A percentile compares a stretch with the other conserved stretches of the same genome.
Evolutionary conservation across 2,888 invertebrate genomes (phyloP).

Genomic region (Lithophane leautieri): DNA sequence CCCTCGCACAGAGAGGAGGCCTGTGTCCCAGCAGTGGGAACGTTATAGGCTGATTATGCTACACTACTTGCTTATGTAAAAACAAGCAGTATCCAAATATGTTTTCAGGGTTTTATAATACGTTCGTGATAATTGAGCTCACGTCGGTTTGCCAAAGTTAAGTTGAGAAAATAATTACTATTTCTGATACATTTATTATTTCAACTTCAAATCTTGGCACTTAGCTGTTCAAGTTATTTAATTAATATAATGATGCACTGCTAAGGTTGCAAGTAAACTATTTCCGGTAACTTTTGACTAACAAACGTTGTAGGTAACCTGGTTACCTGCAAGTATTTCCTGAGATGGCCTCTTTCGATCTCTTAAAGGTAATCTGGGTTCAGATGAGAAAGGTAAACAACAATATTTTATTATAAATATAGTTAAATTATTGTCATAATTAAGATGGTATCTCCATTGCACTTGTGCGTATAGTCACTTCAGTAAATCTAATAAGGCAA

Average conservation of each 20-base stretch:
- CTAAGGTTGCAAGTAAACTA: background rate
- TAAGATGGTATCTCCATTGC: background rate
- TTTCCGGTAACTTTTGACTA: background rate
- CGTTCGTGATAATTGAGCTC: background rate
- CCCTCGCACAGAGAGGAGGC: too few species aligned
- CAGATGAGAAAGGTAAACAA: conserved; percentile 9
- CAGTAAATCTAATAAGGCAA: background rate
- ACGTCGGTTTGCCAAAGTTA: background rate
- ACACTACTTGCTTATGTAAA: background rate
- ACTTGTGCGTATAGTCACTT: background rate
- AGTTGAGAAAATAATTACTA: background rate
- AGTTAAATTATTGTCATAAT: background rate
- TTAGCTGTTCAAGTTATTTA: background rate
- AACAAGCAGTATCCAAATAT: background rate
- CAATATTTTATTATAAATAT: background rate
- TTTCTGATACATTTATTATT: background rate
- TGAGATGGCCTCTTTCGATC: background rate
- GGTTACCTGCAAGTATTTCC: background rate
- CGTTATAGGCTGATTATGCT: too few species aligned
- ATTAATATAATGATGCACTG: background rate
- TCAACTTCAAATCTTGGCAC: background rate
- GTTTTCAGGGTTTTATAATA: too few species aligned
- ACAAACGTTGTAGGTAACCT: background rate
- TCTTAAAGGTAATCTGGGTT: background rate
- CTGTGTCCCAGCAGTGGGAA: too few species aligned